Evolutionary conservation across 2,888 invertebrate genomes (phyloP).

Genomic region (Drosophila siamana): DNA sequence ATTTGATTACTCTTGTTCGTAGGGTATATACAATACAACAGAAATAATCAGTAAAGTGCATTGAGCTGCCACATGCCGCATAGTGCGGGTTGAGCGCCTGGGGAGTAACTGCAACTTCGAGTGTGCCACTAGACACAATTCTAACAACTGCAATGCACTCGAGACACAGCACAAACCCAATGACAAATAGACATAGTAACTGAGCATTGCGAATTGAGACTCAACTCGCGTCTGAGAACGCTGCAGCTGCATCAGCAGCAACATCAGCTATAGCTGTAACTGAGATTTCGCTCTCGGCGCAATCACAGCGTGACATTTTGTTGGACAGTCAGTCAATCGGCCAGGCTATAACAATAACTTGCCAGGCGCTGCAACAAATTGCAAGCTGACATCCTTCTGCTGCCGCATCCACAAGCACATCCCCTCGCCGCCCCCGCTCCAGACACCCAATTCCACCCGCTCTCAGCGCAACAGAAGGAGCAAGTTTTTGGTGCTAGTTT

Average conservation of each 20-base stretch:
- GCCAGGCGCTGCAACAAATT: constrained; percentile 53
- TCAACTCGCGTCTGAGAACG: constrained; percentile 7
- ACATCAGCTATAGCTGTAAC: constrained; percentile 16
- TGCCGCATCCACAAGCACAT: not conserved
- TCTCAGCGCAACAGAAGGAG: constrained; percentile 8
- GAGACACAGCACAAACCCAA: constrained; percentile 53
- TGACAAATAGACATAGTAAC: constrained; percentile 47
- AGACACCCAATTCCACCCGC: not conserved
- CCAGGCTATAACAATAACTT: constrained; percentile 58
- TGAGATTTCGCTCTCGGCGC: constrained; percentile 67
- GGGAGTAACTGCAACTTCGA: constrained; percentile 41
- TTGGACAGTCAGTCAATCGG: constrained; percentile 45
- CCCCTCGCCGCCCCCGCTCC: not conserved
- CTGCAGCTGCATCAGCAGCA: constrained; percentile 9
- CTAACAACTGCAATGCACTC: constrained; percentile 71
- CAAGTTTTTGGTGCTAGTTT: constrained; percentile 42
- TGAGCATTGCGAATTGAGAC: constrained; percentile 37
- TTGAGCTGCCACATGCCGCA: constrained; percentile 37
- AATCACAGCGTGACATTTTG: constrained; percentile 74
- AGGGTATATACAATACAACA: constrained; percentile 42
- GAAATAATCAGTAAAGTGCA: constrained; percentile 77
- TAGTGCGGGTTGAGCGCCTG: constrained; percentile 17
- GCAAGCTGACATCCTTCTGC: constrained; percentile 49
- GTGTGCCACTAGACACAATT: constrained; percentile 64
- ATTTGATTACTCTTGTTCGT: not conserved